Percentiles rank a stretch among this genome's conserved stretches.
phyloP scores from a whole-genome alignment of 2,113 vertebrate species.

The Nothocercus nigrocapillus region DNA sequence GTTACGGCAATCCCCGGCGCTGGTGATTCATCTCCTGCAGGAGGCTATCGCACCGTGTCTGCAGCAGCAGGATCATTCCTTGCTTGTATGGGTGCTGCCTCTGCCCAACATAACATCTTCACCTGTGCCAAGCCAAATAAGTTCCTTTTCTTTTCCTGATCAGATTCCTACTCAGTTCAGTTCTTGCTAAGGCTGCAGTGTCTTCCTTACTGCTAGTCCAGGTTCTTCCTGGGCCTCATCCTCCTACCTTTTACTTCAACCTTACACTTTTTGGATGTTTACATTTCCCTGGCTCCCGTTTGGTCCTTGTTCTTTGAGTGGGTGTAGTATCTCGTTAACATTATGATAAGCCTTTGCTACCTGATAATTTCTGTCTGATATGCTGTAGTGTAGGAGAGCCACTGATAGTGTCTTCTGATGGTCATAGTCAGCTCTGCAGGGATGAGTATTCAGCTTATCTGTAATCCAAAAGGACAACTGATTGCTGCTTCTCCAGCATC shows the following conservation, averaged over 20 bases:
- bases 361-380: conserved; percentile 27
- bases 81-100: neutral
- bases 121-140: neutral
- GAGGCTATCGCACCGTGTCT: neutral
- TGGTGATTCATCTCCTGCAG: neutral
- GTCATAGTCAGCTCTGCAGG: neutral
- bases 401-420: conserved; percentile 38
- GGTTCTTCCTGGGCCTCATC: neutral
- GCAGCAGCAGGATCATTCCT: neutral
- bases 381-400: neutral
- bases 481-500: neutral
- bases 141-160: neutral
- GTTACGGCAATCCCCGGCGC: neutral
- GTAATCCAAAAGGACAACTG: neutral
- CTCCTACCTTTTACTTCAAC: neutral
- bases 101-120: neutral
- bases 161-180: neutral
- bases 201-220: neutral
- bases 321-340: conserved; percentile 5
- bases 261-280: neutral
- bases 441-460: neutral
- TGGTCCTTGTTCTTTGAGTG: neutral
- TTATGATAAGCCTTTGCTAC: neutral
- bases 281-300: neutral
- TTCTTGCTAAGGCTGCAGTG: neutral